Evolutionary conservation across 2,888 invertebrate species (phyloP), one percentile per base, ranked within the genome.

Genomic region (Ophioninae sp.): DNA sequence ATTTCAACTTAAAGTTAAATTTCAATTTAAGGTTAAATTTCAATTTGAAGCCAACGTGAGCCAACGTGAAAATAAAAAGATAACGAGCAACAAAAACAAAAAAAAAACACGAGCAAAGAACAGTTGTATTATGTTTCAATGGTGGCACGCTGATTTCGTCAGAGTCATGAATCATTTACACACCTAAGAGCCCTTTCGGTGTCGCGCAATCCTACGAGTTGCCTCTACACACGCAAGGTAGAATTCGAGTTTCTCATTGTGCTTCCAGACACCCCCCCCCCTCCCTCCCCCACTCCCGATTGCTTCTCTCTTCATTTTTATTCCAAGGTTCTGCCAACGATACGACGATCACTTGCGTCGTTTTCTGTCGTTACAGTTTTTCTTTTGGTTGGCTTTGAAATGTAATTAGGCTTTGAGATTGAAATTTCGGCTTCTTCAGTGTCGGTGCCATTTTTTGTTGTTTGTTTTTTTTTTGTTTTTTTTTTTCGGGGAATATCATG

Each of bases 141-240:
- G 37, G 63, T 77, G 10, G 51, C 63, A 10, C 63, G 67, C 64
- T 9, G 69, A 67, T 85, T 83, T 85, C 85, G 76, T 68, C 76
- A 83, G 41, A 78, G 79, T 81, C 79, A 81, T 85, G 85, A 85
- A 83, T 85, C 83, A 85, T 85, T 83, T 81, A 81, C 81, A 77
- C 83, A 68, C 75, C 76, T 56, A 30, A 30, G 30, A 73, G 59
- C 68, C 76, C 77, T 83, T 79, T 81, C 76, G 77, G 63, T 73
- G 77, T 77, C 79, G 41, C 64, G 78, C 68, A 64, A 76, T 65
- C 51, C 72, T 61, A 39, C 51, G 74, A 44, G 68, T 80, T 77
- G 80, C 74, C 71, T 75, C 69, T 58, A 75, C 64, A 81, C 81
- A 75, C 80, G 61, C 68, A 3, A 75, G 68, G 61, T 61, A 23